These are phyloP conservation scores for Strix aluco DNA, from an alignment of 2,113 vertebrate genomes.

Conservation along the genomic window DNA sequence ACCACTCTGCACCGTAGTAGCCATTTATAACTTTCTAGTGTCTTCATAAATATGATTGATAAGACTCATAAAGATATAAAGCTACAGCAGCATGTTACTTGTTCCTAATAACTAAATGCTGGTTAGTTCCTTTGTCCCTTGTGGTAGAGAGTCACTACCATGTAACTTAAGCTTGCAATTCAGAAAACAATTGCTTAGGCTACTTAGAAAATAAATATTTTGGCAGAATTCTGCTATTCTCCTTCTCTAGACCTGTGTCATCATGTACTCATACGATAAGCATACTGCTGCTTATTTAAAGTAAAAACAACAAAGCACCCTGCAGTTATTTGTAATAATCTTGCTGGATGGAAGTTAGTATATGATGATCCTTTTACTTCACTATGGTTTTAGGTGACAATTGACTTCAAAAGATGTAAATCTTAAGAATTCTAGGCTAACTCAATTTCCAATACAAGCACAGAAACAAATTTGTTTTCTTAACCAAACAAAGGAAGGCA, in stretches of 20 bases:
- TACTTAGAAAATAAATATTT: background rate
- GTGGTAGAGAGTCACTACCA: background rate
- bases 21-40: conserved; percentile 53
- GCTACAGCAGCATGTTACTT: background rate
- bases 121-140: background rate
- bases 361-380: background rate
- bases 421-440: background rate
- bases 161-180: background rate
- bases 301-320: fast-evolving
- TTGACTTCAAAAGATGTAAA: background rate
- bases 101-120: background rate
- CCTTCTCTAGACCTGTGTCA: background rate
- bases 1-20: conserved; percentile 18
- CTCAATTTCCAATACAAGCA: background rate
- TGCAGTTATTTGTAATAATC: background rate
- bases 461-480: background rate
- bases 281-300: background rate
- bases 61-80: conserved; percentile 40
- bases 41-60: conserved; percentile 69
- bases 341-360: background rate
- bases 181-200: background rate
- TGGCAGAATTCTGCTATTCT: background rate
- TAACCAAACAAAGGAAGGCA: background rate
- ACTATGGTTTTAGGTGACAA: background rate
- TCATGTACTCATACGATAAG: background rate